These are phyloP conservation scores for Centropristis striata DNA, from an alignment of 2,113 vertebrate species.

Conservation along the genomic window DNA sequence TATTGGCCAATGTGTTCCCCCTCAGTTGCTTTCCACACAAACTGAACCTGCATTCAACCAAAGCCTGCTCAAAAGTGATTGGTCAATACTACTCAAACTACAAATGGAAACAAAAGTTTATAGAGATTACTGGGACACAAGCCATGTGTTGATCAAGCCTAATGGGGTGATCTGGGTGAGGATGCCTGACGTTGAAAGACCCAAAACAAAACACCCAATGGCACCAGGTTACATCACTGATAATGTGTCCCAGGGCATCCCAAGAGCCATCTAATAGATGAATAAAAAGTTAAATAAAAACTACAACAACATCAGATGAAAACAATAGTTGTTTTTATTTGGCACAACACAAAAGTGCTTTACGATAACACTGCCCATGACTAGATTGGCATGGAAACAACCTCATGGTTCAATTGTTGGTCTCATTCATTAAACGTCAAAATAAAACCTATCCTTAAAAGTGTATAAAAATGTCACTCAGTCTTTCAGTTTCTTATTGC, in stretches of 20 bases:
- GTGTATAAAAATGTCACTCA: constrained; percentile 31
- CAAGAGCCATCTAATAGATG: neutral
- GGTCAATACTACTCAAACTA: too few relatives aligned
- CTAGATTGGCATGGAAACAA: constrained; percentile 68
- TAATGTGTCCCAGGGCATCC: neutral
- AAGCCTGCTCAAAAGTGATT: too few relatives aligned
- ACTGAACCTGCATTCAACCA: too few relatives aligned
- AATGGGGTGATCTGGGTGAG: neutral
- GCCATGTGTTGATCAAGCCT: neutral
- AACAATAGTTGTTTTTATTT: constrained; percentile 80
- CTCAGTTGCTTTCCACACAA: too few relatives aligned
- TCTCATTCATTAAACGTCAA: constrained; percentile 37
- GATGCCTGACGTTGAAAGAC: neutral
- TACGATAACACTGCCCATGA: constrained; percentile 77
- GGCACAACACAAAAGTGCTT: constrained; percentile 87
- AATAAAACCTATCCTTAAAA: constrained; percentile 38
- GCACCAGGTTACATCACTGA: neutral
- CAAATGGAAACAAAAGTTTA: too few relatives aligned
- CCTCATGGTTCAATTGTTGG: constrained; percentile 47
- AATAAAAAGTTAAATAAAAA: constrained; percentile 10
- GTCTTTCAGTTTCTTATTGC: constrained; percentile 11
- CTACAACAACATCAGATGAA: constrained; percentile 46
- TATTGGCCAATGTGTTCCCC: too few relatives aligned
- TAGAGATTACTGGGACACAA: neutral
- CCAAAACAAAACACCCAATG: neutral